Base-by-base conservation (phyloP, 2,797 vertebrate species). In the Sphenodon punctatus region DNA sequence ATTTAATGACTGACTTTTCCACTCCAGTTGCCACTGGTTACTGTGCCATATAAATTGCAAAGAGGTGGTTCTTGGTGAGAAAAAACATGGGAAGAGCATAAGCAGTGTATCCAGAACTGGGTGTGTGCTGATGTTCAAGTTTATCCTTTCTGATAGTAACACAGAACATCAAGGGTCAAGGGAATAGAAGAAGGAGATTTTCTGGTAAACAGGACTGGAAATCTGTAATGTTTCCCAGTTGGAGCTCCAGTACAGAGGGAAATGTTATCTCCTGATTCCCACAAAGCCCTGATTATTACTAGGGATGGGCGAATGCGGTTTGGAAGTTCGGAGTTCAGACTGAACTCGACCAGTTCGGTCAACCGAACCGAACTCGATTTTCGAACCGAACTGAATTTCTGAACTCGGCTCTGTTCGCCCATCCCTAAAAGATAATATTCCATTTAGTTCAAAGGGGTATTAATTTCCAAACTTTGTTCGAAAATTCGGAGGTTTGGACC, bases 181-280 rank as follows among this genome's bases (percentile, higher is more conserved):
- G 32, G 55, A 34, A 14, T 6, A 7, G 20, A 23, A 58, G 32
- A 58, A 36, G 13, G 20, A 56, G 10, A 16, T 65, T 72, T 27
- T 23, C 22, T 43, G 34, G 15, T 8, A 27, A 30, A 36, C 55
- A 27, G 0, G 19, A 39, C 66, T 76, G 53, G 8, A 69, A 77
- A 78, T 7, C 10, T 0, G 0, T 7, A 8, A 11, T 14, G 15
- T 8, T 3, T 15, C 46, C 16, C 5, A 8, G 48, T 34, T 32
- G 2, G 0, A 80, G 3, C 8, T 60, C 3, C 42, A 39, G 17
- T 53, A n/a, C 27, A 59, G 19, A 0, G 2, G 1, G 20, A 39
- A 30, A 32, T 15, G 76, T 6, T 34, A 4, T n/a, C 65, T 25
- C 2, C 9, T 16, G n/a, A n/a, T n/a, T n/a, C n/a, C n/a, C n/a